phyloP scores from a whole-genome alignment of 2,797 vertebrate species.

The Crenichthys baileyi region DNA sequence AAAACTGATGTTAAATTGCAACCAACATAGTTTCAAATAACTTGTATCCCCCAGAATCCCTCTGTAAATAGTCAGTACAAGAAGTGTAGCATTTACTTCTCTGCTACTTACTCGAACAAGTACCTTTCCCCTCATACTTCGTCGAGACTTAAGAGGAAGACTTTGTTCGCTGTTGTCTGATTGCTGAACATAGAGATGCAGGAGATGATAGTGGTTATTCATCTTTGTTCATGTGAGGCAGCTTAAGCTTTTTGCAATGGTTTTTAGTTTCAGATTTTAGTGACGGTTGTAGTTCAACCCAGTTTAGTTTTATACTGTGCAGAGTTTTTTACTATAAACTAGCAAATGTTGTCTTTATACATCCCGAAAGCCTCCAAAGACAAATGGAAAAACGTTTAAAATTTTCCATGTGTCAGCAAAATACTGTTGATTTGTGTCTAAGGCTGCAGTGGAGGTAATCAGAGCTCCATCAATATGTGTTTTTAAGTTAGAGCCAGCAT shows the following conservation, averaged over 20 bases:
- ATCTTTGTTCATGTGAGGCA: constrained; percentile 10
- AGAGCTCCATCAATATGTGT: not conserved
- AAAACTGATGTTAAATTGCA: too few species aligned
- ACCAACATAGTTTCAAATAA: too few species aligned
- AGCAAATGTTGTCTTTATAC: not conserved
- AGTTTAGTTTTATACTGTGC: not conserved
- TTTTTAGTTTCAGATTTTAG: not conserved
- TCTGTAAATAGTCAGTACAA: too few species aligned
- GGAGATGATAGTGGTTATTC: constrained; percentile 9
- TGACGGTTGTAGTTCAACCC: too few species aligned
- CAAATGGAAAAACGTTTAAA: not conserved
- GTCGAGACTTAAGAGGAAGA: constrained; percentile 5
- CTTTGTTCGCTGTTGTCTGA: constrained; percentile 31
- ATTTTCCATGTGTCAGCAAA: not conserved
- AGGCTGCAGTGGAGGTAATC: not conserved
- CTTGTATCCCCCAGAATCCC: too few species aligned
- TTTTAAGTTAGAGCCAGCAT: not conserved
- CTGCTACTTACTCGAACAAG: too few species aligned
- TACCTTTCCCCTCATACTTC: too few species aligned
- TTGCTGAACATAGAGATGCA: constrained; percentile 51
- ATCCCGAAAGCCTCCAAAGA: too few species aligned
- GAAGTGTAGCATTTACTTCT: too few species aligned
- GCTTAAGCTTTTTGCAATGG: not conserved
- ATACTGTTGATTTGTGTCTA: not conserved
- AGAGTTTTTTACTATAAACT: not conserved